These are phyloP conservation scores for Atherinosoma microstoma DNA, from an alignment of 2,797 vertebrate genomes.

Conservation along the genomic window DNA sequence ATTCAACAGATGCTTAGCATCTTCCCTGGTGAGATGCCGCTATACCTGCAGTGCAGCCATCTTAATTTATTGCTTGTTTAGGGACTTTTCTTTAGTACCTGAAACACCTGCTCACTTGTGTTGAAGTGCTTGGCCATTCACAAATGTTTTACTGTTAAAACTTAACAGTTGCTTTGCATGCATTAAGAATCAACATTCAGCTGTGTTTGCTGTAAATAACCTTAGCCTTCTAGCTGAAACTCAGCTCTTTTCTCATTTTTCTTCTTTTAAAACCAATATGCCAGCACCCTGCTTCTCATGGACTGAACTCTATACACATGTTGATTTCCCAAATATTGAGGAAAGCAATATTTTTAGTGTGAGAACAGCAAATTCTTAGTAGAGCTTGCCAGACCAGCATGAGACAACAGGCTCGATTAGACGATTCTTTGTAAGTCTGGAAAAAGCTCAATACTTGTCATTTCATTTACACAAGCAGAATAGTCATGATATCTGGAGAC, in stretches of 20 bases:
- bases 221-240: neutral
- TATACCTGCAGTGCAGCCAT: conserved; percentile 44
- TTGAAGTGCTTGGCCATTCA: conserved; percentile 26
- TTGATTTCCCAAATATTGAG: conserved; percentile 18
- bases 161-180: conserved; percentile 5
- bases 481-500: conserved; percentile 63
- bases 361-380: conserved; percentile 9
- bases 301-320: conserved; percentile 1
- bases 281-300: neutral
- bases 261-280: conserved; percentile 13
- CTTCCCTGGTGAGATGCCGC: conserved; percentile 29
- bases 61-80: conserved; percentile 52
- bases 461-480: conserved; percentile 58
- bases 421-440: conserved; percentile 29
- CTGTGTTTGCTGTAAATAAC: neutral
- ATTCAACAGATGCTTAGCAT: conserved; percentile 31
- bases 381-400: conserved; percentile 13
- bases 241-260: conserved; percentile 20
- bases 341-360: conserved; percentile 6
- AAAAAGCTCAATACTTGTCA: conserved; percentile 40
- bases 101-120: conserved; percentile 50
- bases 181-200: conserved; percentile 13
- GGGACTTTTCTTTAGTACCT: conserved; percentile 31
- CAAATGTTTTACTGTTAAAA: conserved; percentile 15
- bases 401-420: conserved; percentile 23